Evolutionary conservation across 2,888 invertebrate species (phyloP).

Genomic region (Cenopis cana): DNA sequence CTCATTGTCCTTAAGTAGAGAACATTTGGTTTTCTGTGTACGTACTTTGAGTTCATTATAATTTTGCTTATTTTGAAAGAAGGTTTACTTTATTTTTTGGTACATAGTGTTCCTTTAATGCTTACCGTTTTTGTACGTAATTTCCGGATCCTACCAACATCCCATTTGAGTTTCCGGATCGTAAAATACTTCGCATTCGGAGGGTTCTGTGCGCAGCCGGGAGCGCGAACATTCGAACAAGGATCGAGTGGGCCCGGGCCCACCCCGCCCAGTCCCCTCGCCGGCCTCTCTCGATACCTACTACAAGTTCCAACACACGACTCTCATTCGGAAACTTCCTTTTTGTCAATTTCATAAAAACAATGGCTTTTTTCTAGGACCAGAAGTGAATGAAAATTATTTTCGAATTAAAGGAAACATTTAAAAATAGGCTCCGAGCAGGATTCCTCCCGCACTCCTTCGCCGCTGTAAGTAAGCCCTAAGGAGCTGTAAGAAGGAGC

Average conservation of each 20-base stretch:
- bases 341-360: slow-evolving; percentile 28
- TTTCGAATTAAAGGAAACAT: too few species aligned
- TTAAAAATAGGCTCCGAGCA: too few species aligned
- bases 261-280: not conserved
- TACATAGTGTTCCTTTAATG: not conserved
- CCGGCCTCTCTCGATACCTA: slow-evolving; percentile 34
- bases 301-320: slow-evolving; percentile 29
- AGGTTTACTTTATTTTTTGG: too few species aligned
- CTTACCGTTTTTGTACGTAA: not conserved
- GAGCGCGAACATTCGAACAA: not conserved
- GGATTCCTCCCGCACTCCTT: too few species aligned
- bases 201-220: not conserved
- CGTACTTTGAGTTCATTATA: not conserved
- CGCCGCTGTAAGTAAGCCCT: too few species aligned
- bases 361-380: slow-evolving; percentile 5
- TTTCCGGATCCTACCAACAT: not conserved
- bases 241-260: not conserved
- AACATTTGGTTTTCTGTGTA: not conserved
- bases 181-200: not conserved
- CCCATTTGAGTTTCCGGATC: not conserved
- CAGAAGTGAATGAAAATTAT: slow-evolving; percentile 2
- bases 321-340: slow-evolving; percentile 5
- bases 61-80: not conserved
- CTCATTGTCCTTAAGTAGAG: too few species aligned
- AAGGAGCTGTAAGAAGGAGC: too few species aligned